Percentiles rank a stretch among this genome's conserved stretches.
Evolutionary conservation across 1,140 invertebrate genomes (phyloP).

Genomic region (Zaprionus vittiger): DNA sequence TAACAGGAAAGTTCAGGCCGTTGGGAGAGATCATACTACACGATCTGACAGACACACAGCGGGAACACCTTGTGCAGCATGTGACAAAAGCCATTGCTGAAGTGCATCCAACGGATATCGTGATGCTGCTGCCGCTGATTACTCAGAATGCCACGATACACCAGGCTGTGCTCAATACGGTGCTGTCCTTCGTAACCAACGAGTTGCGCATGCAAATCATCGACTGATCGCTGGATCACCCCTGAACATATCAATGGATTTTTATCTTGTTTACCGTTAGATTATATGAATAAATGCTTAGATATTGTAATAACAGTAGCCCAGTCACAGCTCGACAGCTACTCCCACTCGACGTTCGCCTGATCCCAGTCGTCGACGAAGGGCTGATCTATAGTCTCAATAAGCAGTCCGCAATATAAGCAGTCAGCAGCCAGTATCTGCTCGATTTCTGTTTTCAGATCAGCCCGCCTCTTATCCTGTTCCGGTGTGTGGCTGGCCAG

Average conservation of each 20-base stretch:
- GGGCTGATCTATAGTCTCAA: conserved; percentile 93
- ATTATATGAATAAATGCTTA: conserved; percentile 17
- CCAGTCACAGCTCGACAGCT: conserved; percentile 37
- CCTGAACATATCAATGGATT: not conserved
- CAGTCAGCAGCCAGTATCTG: conserved; percentile 96
- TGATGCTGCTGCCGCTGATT: conserved; percentile 70
- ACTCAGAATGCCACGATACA: conserved; percentile 67
- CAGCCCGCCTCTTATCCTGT: conserved; percentile 87
- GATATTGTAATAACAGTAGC: conserved; percentile 5
- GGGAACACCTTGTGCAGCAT: conserved; percentile 72
- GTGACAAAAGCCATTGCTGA: conserved; percentile 65
- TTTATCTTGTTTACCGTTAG: conserved; percentile 11
- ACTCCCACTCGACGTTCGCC: conserved; percentile 93
- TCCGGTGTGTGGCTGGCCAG: conserved; percentile 56
- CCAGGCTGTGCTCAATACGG: conserved; percentile 68
- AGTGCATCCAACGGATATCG: conserved; percentile 68
- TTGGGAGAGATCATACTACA: conserved; percentile 76
- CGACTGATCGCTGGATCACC: conserved; percentile 52
- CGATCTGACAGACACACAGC: conserved; percentile 71
- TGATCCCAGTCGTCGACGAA: conserved; percentile 94
- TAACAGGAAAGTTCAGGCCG: conserved; percentile 67
- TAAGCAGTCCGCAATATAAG: conserved; percentile 96
- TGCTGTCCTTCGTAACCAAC: conserved; percentile 69
- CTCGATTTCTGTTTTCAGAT: conserved; percentile 93
- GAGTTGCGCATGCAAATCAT: conserved; percentile 77